phyloP scores from a whole-genome alignment of 1,140 invertebrate genomes.

The Drosophila sturtevanti region DNA sequence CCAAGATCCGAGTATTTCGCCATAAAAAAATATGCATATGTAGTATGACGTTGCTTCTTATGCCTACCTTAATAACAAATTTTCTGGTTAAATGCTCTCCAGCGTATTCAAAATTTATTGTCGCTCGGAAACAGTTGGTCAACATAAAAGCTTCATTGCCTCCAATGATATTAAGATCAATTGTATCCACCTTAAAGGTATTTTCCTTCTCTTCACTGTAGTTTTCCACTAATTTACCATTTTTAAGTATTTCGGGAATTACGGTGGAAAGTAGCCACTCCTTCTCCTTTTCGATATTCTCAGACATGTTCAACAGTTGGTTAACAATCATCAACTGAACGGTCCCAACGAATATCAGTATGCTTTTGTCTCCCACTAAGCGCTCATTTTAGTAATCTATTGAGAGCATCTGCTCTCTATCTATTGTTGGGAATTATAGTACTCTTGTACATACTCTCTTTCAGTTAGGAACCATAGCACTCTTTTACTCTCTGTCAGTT shows the following conservation, averaged over 20 bases:
- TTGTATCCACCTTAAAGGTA: constrained; percentile 41
- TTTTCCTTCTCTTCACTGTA: constrained; percentile 18
- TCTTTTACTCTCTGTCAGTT: constrained; percentile 8
- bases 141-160: constrained; percentile 71
- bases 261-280: constrained; percentile 52
- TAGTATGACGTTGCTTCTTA: background rate
- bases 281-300: constrained; percentile 32
- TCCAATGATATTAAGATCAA: constrained; percentile 60
- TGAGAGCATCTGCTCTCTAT: background rate
- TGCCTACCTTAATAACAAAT: constrained; percentile 65
- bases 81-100: constrained; percentile 24
- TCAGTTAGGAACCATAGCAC: background rate
- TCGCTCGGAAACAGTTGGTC: constrained; percentile 61
- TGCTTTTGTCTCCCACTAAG: background rate
- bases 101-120: constrained; percentile 46
- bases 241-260: constrained; percentile 37
- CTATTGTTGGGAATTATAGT: background rate
- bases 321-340: constrained; percentile 25
- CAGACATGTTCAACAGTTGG: constrained; percentile 39
- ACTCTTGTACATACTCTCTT: background rate
- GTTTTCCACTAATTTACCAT: constrained; percentile 48
- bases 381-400: background rate
- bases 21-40: background rate
- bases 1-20: background rate
- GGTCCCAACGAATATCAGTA: background rate